Conservation (phyloP, 1,140 invertebrate genomes). For the Drosophila nannoptera region DNA sequence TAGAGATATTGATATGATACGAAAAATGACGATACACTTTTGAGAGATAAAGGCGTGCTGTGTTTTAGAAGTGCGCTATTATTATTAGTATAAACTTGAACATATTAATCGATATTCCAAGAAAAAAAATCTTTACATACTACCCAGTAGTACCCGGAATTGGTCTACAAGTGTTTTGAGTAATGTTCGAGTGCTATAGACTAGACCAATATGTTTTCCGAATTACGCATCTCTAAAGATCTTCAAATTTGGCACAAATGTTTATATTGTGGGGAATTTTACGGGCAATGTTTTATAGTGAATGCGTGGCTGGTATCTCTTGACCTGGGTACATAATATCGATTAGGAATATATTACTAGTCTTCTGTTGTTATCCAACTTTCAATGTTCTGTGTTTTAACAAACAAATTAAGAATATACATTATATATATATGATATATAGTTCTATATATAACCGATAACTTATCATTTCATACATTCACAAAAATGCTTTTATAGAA, state of each 20-base stretch:
- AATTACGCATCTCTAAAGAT: background rate
- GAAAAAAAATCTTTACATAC: background rate
- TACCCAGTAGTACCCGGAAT: too few relatives aligned
- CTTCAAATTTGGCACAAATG: background rate
- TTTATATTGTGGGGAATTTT: background rate
- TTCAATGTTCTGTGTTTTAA: background rate
- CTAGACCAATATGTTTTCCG: background rate
- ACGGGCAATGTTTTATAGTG: too few relatives aligned
- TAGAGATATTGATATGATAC: too few relatives aligned
- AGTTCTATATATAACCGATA: slow-evolving; percentile 13
- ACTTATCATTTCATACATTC: background rate
- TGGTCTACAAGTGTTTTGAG: too few relatives aligned
- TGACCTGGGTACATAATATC: background rate
- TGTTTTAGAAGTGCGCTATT: background rate
- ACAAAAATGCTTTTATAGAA: background rate
- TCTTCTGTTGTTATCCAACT: background rate
- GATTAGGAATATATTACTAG: background rate
- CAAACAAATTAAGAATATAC: background rate
- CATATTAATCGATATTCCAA: background rate
- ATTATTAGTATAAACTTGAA: background rate
- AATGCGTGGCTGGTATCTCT: too few relatives aligned
- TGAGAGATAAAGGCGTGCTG: slow-evolving; percentile 10
- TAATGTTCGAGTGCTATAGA: background rate
- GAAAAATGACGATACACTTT: too few relatives aligned
- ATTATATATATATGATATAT: slow-evolving; percentile 24